These are phyloP conservation scores for Proales similis DNA, from an alignment of 1,140 invertebrate species.

Conservation along the genomic window DNA sequence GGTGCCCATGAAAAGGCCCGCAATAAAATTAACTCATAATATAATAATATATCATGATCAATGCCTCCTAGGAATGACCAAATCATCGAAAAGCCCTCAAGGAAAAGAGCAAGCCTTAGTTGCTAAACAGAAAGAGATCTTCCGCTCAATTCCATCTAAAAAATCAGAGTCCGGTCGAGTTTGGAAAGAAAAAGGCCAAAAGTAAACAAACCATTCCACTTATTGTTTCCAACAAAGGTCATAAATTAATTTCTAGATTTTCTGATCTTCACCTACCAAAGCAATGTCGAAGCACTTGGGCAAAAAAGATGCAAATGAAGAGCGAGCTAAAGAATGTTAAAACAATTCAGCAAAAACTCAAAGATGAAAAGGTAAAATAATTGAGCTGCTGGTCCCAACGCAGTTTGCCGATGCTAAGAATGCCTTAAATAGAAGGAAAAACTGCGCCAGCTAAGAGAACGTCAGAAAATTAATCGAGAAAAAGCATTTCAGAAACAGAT, in stretches of 20 bases:
- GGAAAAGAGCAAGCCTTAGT: not conserved
- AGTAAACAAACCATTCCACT: not conserved
- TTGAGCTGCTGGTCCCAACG: no score
- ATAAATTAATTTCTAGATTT: slow-evolving; percentile 1
- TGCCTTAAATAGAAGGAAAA: no score
- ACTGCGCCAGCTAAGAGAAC: no score
- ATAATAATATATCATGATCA: slow-evolving; percentile 3
- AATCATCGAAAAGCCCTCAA: not conserved
- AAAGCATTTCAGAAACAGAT: no score
- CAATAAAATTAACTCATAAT: not conserved
- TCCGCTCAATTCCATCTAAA: slow-evolving; percentile 10
- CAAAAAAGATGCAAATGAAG: slow-evolving; percentile 25
- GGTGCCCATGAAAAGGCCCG: no score
- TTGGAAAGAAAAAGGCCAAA: slow-evolving; percentile 27
- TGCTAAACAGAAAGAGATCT: slow-evolving; percentile 24
- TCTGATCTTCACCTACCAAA: slow-evolving; percentile 16
- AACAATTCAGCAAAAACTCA: no score
- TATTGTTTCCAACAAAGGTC: not conserved
- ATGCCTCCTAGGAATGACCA: not conserved
- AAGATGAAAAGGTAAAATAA: no score
- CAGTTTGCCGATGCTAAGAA: no score
- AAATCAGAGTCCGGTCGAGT: slow-evolving; percentile 21
- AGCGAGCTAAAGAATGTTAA: no score
- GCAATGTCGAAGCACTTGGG: not conserved
- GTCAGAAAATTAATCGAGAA: no score